Conservation (phyloP, 2,113 vertebrate genomes). For the Echinops telfairi region DNA sequence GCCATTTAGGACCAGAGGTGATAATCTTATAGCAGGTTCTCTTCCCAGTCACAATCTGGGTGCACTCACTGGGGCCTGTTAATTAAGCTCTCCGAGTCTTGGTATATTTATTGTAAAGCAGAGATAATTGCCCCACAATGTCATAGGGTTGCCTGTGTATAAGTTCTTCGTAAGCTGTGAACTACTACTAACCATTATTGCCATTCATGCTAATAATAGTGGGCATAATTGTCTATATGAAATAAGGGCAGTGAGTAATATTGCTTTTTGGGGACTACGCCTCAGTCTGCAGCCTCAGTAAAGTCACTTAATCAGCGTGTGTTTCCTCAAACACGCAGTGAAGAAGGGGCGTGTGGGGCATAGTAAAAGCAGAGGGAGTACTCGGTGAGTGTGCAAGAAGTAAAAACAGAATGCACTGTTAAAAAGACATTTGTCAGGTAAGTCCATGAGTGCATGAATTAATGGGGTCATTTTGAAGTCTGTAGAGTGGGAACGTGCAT, state of each 20-base stretch:
- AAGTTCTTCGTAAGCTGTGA: neutral
- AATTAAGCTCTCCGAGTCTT: neutral
- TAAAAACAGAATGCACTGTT: too few relatives aligned
- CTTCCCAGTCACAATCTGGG: neutral
- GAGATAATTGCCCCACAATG: neutral
- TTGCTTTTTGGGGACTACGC: neutral
- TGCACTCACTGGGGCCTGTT: neutral
- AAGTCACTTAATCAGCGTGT: neutral
- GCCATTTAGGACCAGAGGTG: neutral
- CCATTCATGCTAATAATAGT: neutral
- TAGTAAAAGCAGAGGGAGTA: neutral
- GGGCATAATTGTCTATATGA: constrained; percentile 24
- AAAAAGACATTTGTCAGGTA: too few relatives aligned
- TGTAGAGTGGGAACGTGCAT: too few relatives aligned
- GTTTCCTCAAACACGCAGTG: neutral
- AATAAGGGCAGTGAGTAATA: neutral
- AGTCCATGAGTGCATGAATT: neutral
- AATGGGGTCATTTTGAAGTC: neutral
- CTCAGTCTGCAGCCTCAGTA: too few relatives aligned
- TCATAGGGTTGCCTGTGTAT: neutral
- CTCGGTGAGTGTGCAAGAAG: neutral
- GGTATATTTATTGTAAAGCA: constrained; percentile 33
- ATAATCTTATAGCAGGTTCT: neutral
- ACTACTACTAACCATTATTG: neutral
- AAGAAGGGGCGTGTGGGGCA: neutral